Conservation (phyloP, 1,140 invertebrate genomes). For the Ceratoteleas bidentatus region DNA sequence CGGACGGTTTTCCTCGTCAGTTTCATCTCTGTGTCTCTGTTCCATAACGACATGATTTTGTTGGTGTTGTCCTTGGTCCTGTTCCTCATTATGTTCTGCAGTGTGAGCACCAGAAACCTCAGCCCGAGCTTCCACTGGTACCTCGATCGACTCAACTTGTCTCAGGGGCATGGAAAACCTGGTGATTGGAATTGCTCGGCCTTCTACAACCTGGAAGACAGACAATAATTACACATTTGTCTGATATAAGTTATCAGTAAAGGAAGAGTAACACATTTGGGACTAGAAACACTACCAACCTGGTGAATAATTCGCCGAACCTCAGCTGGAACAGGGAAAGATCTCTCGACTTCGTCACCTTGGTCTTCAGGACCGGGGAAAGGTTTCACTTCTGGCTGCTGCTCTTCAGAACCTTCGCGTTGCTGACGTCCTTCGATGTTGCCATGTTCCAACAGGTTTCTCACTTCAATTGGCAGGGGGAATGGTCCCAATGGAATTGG, state of each 20-base stretch:
- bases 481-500: slow-evolving; percentile 74
- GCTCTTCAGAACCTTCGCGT: slow-evolving; percentile 69
- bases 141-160: slow-evolving; percentile 74
- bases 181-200: slow-evolving; percentile 72
- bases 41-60: slow-evolving; percentile 70
- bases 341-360: slow-evolving; percentile 73
- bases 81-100: slow-evolving; percentile 75
- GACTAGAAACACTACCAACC: slow-evolving; percentile 53
- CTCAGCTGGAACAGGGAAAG: slow-evolving; percentile 74
- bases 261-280: no score
- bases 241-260: no score
- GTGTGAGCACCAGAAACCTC: slow-evolving; percentile 69
- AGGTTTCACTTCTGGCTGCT: slow-evolving; percentile 72
- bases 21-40: slow-evolving; percentile 65
- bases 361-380: slow-evolving; percentile 73
- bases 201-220: slow-evolving; percentile 70
- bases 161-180: slow-evolving; percentile 71
- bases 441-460: slow-evolving; percentile 76
- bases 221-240: no score
- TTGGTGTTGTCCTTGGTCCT: slow-evolving; percentile 66
- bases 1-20: slow-evolving; percentile 80
- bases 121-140: slow-evolving; percentile 74
- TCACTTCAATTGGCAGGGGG: slow-evolving; percentile 75
- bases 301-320: slow-evolving; percentile 77
- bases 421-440: slow-evolving; percentile 75